Evolutionary conservation across 2,113 vertebrate species (phyloP).

Genomic region (Xerus inauris): DNA sequence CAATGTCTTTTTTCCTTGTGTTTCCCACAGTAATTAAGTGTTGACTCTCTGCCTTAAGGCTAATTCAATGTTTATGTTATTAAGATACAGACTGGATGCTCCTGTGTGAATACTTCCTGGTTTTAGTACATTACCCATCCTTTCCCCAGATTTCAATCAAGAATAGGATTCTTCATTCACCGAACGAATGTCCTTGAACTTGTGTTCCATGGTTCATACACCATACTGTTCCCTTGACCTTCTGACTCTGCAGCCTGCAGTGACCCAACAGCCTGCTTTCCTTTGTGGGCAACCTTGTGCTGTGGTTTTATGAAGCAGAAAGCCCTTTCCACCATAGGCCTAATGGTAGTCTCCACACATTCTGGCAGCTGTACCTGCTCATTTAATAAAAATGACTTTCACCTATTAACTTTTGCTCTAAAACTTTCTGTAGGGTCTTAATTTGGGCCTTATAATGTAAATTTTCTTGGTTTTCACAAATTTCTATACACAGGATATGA

Average conservation of each 20-base stretch:
- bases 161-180: neutral
- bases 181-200: constrained; percentile 28
- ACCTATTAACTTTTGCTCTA: neutral
- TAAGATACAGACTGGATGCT: constrained; percentile 46
- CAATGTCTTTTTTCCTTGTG: neutral
- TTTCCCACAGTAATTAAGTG: constrained; percentile 58
- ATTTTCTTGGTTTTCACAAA: neutral
- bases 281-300: neutral
- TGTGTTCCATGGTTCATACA: neutral
- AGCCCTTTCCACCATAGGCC: neutral
- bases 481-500: constrained; percentile 26
- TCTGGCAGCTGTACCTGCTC: neutral
- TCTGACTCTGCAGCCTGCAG: neutral
- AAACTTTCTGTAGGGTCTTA: neutral
- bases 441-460: neutral
- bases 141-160: constrained; percentile 28
- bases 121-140: neutral
- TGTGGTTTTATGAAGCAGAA: neutral
- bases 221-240: neutral
- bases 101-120: neutral
- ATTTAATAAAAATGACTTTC: neutral
- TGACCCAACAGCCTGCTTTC: neutral
- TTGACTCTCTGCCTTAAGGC: constrained; percentile 58
- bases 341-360: neutral
- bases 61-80: constrained; percentile 60